phyloP scores from a whole-genome alignment of 2,113 vertebrate species.

The Motacilla tschutschensis region DNA sequence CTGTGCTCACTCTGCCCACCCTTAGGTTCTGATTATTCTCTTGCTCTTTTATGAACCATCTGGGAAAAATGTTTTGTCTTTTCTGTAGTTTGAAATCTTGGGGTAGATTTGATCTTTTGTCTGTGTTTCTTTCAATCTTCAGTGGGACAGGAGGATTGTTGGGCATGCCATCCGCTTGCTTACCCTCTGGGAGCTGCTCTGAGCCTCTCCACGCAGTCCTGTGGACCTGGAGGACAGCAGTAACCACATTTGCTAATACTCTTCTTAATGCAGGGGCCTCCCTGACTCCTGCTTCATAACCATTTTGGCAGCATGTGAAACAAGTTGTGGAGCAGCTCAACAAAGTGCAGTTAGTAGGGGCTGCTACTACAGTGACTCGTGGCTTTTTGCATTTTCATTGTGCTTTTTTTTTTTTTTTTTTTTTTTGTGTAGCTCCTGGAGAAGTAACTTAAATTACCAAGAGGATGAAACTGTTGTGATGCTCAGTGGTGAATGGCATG shows the following conservation, averaged over 20 bases:
- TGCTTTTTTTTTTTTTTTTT: background rate
- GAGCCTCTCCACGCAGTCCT: background rate
- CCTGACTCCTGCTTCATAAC: accelerated
- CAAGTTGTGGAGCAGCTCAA: background rate
- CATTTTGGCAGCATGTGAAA: accelerated
- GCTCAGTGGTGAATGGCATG: background rate
- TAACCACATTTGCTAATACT: background rate
- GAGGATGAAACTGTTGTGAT: background rate
- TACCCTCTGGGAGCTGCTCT: accelerated
- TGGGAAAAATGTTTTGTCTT: background rate
- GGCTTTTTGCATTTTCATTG: background rate
- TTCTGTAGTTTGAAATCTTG: background rate
- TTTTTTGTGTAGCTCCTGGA: background rate
- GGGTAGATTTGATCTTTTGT: background rate
- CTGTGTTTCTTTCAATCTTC: background rate
- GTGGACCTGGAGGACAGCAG: too few species aligned
- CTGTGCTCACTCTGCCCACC: background rate
- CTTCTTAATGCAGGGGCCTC: background rate
- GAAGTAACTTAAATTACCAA: background rate
- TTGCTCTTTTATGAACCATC: background rate
- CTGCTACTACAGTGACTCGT: background rate
- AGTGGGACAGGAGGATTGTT: accelerated
- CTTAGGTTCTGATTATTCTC: background rate
- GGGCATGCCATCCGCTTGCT: accelerated
- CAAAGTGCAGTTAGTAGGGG: background rate